A percentile compares a stretch with the other conserved stretches of the same genome.
Conservation (phyloP, 2,797 vertebrate genomes). For the Amazona finschi region DNA sequence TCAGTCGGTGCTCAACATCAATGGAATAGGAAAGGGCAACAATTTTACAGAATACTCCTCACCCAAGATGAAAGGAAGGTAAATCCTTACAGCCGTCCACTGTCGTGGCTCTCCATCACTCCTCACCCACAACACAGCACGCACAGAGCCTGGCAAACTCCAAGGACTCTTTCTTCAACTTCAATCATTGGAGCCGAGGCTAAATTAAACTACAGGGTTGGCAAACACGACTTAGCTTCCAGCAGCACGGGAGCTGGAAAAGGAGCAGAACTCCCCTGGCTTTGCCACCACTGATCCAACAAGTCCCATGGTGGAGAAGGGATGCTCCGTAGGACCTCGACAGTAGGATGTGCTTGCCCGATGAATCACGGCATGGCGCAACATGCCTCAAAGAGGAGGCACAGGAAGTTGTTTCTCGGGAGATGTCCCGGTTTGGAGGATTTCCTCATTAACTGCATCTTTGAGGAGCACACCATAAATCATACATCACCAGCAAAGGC, state of each 20-base stretch:
- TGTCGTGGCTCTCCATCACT: not conserved
- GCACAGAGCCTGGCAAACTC: not conserved
- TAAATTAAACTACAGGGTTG: not conserved
- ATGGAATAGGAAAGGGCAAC: not conserved
- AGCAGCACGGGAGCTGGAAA: not conserved
- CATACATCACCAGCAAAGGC: not conserved
- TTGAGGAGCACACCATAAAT: not conserved
- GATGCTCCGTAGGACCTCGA: not conserved
- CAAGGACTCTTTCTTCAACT: not conserved
- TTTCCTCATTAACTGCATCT: not conserved
- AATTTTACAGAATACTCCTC: not conserved
- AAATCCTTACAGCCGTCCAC: not conserved
- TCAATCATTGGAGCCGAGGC: not conserved
- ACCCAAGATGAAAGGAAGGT: not conserved
- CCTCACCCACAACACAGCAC: not conserved
- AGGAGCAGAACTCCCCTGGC: not conserved
- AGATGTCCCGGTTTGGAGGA: not conserved
- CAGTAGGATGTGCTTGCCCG: not conserved
- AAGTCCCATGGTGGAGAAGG: rapidly evolving
- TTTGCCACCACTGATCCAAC: not conserved
- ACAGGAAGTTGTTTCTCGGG: not conserved
- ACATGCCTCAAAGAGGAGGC: not conserved
- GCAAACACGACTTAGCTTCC: not conserved
- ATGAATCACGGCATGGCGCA: not conserved
- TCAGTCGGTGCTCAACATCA: not conserved